Evolutionary conservation across 64 coral and sea anemone genomes (phyloP), one percentile per base, ranked within the genome.

Genomic region (Hydrozoanthus tunicans): DNA sequence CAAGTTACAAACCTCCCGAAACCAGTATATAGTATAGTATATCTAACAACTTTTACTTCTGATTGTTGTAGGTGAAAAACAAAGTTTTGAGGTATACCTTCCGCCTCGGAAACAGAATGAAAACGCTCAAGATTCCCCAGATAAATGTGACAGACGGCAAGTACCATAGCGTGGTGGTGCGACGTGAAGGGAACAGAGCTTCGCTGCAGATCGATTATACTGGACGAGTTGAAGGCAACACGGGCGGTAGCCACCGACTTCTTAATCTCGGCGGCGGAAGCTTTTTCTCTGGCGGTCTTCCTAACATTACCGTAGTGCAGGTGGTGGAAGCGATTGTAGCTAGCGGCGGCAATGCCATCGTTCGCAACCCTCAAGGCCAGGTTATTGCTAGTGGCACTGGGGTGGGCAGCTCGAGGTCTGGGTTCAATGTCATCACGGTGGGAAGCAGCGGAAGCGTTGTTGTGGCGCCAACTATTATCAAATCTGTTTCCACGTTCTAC

Each of bases 221-320:
- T 4, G 97, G 97, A 4, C 93, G 91, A 77, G 94, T 95, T 14
- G 54, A 61, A 3, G 92, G 94, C 11, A 99, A 82, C 14, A 95
- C 94, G 4, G 91, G 94, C 12, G 91, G 93, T 10, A 57, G 79
- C 9, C 93, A 91, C 58, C 94, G 90, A 53, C 90, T 98, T 15
- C 86, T 99, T 9, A 91, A 95, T 23, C 91, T 99, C 90, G 86
- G 94, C 67, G 94, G 97, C 62, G 97, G 91, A 51, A 96, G 83
- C 15, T 92, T 99, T 27, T 95, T 99, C 20, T 91, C 94, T 13
- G 97, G 97, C 53, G 97, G 97, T 89, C 55, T 95, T 7, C 97
- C 97, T 17, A 95, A 99, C 64, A 79, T 96, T 17, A 93, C 95
- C 7, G 90, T 94, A 17, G 92, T 96, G 32, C 83, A 78, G 55